These are phyloP conservation scores for Drosophila bifasciata DNA, from an alignment of 1,140 invertebrate species.

Conservation along the genomic window DNA sequence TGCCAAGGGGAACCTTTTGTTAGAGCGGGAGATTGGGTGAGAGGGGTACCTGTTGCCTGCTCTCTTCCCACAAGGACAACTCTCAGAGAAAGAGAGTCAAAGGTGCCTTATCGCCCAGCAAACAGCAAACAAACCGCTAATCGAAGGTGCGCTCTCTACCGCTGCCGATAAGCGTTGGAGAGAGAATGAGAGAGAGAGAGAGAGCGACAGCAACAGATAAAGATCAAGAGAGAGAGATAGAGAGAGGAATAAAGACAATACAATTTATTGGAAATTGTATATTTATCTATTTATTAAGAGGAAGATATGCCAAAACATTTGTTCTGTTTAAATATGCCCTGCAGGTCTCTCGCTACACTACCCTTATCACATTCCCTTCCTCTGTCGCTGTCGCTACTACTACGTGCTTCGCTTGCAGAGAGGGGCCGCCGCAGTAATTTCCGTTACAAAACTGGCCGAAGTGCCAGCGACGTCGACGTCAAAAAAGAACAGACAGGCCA, in stretches of 20 bases:
- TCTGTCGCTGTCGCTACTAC: background rate
- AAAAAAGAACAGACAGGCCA: background rate
- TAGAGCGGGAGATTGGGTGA: background rate
- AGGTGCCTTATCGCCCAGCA: background rate
- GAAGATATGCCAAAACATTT: too few relatives aligned
- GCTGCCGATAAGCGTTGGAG: background rate
- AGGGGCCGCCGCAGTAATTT: slow-evolving; percentile 53
- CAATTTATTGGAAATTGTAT: too few relatives aligned
- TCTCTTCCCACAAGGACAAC: too few relatives aligned
- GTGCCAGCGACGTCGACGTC: slow-evolving; percentile 17
- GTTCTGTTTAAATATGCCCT: background rate
- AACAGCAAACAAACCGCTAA: slow-evolving; percentile 5
- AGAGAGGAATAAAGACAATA: too few relatives aligned
- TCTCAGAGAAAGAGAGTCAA: background rate
- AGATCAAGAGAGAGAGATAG: too few relatives aligned
- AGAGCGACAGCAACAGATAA: background rate
- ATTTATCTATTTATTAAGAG: too few relatives aligned
- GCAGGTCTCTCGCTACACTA: slow-evolving; percentile 5
- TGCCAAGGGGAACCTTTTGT: too few relatives aligned
- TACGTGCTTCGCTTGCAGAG: slow-evolving; percentile 63
- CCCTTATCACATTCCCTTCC: slow-evolving; percentile 13
- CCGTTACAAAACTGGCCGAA: slow-evolving; percentile 77
- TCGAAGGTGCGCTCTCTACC: slow-evolving; percentile 3
- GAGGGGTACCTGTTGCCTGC: too few relatives aligned
- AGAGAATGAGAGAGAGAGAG: background rate